Evolutionary conservation across 2,888 invertebrate genomes (phyloP), one percentile per base, ranked within the genome.

Genomic region (Ormyrus thymus): DNA sequence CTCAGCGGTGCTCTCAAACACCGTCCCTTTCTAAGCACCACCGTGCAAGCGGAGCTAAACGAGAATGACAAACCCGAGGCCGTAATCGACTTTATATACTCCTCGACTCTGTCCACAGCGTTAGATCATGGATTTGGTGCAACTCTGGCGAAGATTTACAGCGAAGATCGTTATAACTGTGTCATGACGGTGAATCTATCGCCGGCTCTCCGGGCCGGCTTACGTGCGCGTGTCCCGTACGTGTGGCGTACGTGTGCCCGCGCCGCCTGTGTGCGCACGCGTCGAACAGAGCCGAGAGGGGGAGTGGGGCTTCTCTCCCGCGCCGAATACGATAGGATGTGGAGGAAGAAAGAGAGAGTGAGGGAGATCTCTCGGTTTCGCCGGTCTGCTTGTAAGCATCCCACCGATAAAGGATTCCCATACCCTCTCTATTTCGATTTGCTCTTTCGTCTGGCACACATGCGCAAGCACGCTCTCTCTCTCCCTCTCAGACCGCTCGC

Each of bases 51-150:
- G 86, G 86, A 81, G 76, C 75, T 64, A 74, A 80, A 78, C 62
- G 88, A 85, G 89, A 89, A 89, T 89, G 89, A 89, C 88, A 88
- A 89, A 88, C 85, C 84, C 84, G 84, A 78, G 82, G 81, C 79
- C 84, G 83, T 86, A 88, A 87, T 88, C 87, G 88, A 87, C 87
- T 87, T 89, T 89, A 89, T 89, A 89, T 89, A 89, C 88, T 84
- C 84, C 84, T 85, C 84, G 85, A 84, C 84, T 84, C 86, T 85
- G 87, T 87, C 87, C 87, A 85, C 84, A 86, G 88, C 87, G 87
- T 87, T 86, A 86, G 88, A 89, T 89, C 88, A 88, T 85, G 89
- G 89, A 87, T 89, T 89, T 87, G 87, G 88, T 87, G 86, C 87
- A 89, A 87, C 84, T 83, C 84, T 59, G 82, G 86, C 83, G 80